A percentile compares a stretch with the other conserved stretches of the same genome.
Conservation (phyloP, 2,113 vertebrate species). For the Lepus europaeus region DNA sequence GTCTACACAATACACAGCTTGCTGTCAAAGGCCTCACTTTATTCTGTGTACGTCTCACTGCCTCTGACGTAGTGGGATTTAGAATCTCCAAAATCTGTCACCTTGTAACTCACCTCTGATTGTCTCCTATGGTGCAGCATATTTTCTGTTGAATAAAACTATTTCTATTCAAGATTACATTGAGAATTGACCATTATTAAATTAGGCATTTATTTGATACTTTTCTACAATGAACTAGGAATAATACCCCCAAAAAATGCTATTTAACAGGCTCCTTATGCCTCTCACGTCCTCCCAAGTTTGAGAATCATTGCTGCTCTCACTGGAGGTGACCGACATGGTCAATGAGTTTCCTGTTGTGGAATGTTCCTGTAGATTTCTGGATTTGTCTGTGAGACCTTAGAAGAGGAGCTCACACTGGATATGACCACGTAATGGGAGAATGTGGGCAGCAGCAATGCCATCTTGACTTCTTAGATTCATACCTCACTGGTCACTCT, state of each 20-base stretch:
- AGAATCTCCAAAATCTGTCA: not conserved
- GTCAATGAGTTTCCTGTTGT: not conserved
- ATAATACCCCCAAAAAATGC: not conserved
- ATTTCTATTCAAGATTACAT: not conserved
- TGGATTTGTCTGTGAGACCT: not conserved
- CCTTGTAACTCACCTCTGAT: not conserved
- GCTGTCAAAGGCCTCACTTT: slow-evolving; percentile 1
- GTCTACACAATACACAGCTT: not conserved
- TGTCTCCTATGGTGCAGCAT: not conserved
- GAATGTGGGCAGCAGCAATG: not conserved
- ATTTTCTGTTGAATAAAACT: slow-evolving; percentile 24
- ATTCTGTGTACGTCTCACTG: not conserved
- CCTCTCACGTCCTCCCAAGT: not conserved
- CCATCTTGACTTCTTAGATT: not conserved
- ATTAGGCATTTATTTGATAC: not conserved
- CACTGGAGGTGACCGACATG: not conserved
- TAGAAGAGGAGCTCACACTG: not conserved
- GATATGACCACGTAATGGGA: not conserved
- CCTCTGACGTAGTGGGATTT: not conserved
- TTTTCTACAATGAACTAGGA: not conserved
- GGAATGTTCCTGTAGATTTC: not conserved
- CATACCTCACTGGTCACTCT: not conserved
- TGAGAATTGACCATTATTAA: not conserved
- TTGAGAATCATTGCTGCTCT: not conserved
- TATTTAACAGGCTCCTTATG: not conserved